These are phyloP conservation scores for Pseudorhombus dupliciocellatus DNA, from an alignment of 2,113 vertebrate genomes.

Conservation along the genomic window DNA sequence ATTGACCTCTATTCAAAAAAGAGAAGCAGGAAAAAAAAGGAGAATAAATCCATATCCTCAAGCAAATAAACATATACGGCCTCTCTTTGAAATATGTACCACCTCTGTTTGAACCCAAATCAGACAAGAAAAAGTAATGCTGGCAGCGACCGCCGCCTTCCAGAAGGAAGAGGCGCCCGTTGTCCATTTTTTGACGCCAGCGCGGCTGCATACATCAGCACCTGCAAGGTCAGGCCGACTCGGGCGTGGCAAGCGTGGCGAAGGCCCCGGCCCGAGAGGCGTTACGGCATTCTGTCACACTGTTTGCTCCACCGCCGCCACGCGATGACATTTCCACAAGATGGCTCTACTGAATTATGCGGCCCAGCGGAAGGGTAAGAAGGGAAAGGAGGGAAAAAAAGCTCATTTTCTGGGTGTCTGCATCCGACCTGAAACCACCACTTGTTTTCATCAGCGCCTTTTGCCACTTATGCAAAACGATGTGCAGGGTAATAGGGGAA, in stretches of 20 bases:
- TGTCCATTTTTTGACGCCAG: slow-evolving; percentile 65
- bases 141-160: slow-evolving; percentile 29
- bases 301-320: slow-evolving; percentile 70
- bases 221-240: slow-evolving; percentile 76
- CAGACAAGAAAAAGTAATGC: slow-evolving; percentile 26
- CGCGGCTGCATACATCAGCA: slow-evolving; percentile 74
- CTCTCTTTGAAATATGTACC: slow-evolving; percentile 57
- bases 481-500: slow-evolving; percentile 65
- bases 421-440: slow-evolving; percentile 76
- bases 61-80: slow-evolving; percentile 66
- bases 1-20: slow-evolving; percentile 74
- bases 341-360: slow-evolving; percentile 77
- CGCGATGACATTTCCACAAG: slow-evolving; percentile 80
- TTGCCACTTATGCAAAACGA: slow-evolving; percentile 77
- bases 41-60: slow-evolving; percentile 60
- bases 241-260: slow-evolving; percentile 57
- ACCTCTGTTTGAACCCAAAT: slow-evolving; percentile 69
- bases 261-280: slow-evolving; percentile 62
- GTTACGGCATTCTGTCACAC: slow-evolving; percentile 76
- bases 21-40: slow-evolving; percentile 15
- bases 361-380: slow-evolving; percentile 71
- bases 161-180: slow-evolving; percentile 49
- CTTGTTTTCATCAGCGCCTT: slow-evolving; percentile 79
- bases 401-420: slow-evolving; percentile 81
- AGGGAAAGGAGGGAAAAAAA: slow-evolving; percentile 57